Evolutionary conservation across 2,888 invertebrate species (phyloP).

Genomic region (Drosophila antonietae): DNA sequence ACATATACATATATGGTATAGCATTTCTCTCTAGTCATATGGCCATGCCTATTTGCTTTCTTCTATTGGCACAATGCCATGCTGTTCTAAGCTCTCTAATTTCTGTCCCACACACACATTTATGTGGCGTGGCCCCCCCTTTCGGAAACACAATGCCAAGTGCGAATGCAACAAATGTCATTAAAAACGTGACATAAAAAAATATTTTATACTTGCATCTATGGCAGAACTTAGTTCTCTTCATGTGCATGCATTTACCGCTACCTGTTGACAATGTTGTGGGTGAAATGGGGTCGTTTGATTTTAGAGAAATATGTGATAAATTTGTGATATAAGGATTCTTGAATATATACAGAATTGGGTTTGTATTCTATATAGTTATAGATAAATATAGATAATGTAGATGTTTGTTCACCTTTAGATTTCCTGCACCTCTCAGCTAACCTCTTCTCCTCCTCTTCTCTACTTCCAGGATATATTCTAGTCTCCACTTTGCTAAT

Average conservation of each 20-base stretch:
- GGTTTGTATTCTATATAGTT: too few relatives aligned
- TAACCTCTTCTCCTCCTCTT: too few relatives aligned
- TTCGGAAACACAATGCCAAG: conserved; percentile 45
- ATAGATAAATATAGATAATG: too few relatives aligned
- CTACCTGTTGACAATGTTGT: conserved; percentile 18
- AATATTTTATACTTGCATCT: conserved; percentile 65
- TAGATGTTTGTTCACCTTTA: too few relatives aligned
- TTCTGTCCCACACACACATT: conserved; percentile 15
- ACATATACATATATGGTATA: not conserved
- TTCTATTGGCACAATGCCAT: conserved; percentile 37
- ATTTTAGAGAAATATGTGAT: not conserved
- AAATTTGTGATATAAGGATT: too few relatives aligned
- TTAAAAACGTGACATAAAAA: conserved; percentile 77
- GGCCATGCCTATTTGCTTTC: not conserved
- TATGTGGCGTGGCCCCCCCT: conserved; percentile 4
- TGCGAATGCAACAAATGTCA: conserved; percentile 77
- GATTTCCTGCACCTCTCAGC: not conserved
- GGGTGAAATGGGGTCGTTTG: not conserved
- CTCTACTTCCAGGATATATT: conserved; percentile 11
- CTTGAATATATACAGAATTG: too few relatives aligned
- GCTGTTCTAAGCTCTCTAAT: conserved; percentile 19
- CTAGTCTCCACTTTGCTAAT: not conserved
- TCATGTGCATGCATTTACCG: conserved; percentile 34
- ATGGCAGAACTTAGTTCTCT: conserved; percentile 35
- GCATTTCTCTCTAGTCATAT: not conserved